Evolutionary conservation across 2,113 vertebrate species (phyloP).

Genomic region (Dolichotis patagonum): DNA sequence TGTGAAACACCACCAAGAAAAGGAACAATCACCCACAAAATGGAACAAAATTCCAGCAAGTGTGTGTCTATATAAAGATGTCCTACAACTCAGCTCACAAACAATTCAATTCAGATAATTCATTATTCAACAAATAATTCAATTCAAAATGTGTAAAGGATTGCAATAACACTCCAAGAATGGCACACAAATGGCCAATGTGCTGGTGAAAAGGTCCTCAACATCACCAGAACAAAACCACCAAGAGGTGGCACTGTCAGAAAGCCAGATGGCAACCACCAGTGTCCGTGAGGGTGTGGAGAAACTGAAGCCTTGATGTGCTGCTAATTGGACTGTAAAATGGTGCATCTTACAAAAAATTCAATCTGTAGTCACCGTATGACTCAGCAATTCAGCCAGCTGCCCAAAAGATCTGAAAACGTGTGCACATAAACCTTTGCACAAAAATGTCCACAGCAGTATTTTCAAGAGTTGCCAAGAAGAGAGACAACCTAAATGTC

Average conservation of each 20-base stretch:
- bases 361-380: neutral
- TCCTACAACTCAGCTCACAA: neutral
- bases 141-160: neutral
- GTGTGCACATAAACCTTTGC: neutral
- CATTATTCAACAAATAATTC: neutral
- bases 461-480: neutral
- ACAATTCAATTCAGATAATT: neutral
- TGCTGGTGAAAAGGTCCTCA: neutral
- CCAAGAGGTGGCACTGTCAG: fast-evolving
- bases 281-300: fast-evolving
- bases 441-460: neutral
- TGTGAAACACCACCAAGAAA: neutral
- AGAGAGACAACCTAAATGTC: neutral
- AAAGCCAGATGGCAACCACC: too few species aligned
- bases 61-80: neutral
- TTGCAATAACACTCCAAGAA: neutral
- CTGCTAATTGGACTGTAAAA: neutral
- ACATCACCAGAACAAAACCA: neutral
- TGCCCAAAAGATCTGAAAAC: neutral
- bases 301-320: neutral
- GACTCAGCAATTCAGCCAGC: neutral
- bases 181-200: neutral
- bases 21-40: neutral
- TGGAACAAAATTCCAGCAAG: neutral
- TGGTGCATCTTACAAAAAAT: neutral